Conservation (phyloP, 2,797 vertebrate genomes). For the Uromys caudimaculatus region DNA sequence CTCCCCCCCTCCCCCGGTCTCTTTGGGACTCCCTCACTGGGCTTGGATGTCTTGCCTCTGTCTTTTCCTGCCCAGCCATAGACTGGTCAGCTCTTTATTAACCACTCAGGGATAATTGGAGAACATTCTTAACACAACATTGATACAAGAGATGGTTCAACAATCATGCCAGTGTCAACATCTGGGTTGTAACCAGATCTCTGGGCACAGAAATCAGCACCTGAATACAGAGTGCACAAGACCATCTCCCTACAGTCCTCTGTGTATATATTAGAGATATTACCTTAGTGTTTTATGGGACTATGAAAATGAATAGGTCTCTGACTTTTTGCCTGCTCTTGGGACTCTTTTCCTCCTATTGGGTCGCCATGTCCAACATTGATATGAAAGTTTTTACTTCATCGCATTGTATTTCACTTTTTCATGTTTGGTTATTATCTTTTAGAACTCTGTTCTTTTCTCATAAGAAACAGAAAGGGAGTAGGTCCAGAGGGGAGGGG, state of each 20-base stretch:
- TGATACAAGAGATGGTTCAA: neutral
- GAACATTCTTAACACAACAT: neutral
- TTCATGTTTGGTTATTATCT: neutral
- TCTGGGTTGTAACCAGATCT: neutral
- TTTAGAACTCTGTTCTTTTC: neutral
- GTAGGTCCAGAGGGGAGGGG: accelerated
- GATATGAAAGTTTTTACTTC: neutral
- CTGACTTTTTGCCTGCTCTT: neutral
- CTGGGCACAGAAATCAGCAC: neutral
- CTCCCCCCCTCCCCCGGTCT: too few relatives aligned
- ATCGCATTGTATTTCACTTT: neutral
- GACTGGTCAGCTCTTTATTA: neutral
- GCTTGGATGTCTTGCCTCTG: neutral
- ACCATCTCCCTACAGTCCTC: neutral
- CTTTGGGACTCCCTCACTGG: neutral
- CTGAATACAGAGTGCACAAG: neutral
- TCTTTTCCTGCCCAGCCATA: neutral
- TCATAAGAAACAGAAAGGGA: neutral
- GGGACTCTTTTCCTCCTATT: neutral
- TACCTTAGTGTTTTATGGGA: neutral
- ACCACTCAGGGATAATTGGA: neutral
- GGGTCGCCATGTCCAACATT: neutral
- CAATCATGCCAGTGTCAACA: neutral
- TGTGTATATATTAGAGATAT: neutral
- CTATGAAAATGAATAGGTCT: neutral